Evolutionary conservation across 2,888 invertebrate genomes (phyloP).

Genomic region (Noctua janthe): DNA sequence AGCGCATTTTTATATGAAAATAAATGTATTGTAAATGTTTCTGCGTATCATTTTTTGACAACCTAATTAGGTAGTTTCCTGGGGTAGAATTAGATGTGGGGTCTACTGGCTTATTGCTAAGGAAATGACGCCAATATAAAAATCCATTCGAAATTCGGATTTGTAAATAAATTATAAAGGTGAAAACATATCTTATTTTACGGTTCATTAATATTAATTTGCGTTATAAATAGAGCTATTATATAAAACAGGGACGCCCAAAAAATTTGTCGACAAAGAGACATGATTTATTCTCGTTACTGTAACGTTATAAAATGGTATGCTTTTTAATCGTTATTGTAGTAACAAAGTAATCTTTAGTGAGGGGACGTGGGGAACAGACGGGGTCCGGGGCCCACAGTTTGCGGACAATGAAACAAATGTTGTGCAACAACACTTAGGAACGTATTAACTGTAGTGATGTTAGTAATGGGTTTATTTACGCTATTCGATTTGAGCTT

Average conservation of each 20-base stretch:
- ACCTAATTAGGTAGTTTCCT: slow-evolving; percentile 28
- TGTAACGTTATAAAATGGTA: slow-evolving; percentile 71
- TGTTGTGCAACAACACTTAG: slow-evolving; percentile 87
- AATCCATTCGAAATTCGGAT: slow-evolving; percentile 19
- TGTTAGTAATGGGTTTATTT: slow-evolving; percentile 75
- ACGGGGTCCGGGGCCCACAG: slow-evolving; percentile 75
- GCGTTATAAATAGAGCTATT: slow-evolving; percentile 62
- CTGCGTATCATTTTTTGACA: slow-evolving; percentile 37
- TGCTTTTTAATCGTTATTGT: slow-evolving; percentile 82
- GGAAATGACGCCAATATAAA: slow-evolving; percentile 16
- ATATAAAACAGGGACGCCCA: slow-evolving; percentile 67
- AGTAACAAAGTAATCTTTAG: slow-evolving; percentile 85
- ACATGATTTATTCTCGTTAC: slow-evolving; percentile 81
- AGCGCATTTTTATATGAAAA: slow-evolving; percentile 86
- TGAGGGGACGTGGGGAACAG: slow-evolving; percentile 79
- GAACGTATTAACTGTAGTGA: slow-evolving; percentile 77
- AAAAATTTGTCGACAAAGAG: slow-evolving; percentile 77
- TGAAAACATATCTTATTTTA: slow-evolving; percentile 56
- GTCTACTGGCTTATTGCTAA: background rate
- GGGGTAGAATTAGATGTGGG: slow-evolving; percentile 1
- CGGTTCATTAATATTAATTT: slow-evolving; percentile 74
- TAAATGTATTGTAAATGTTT: slow-evolving; percentile 83
- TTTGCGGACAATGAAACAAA: slow-evolving; percentile 81
- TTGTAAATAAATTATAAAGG: slow-evolving; percentile 32
- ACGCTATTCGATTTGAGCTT: slow-evolving; percentile 50